phyloP scores from a whole-genome alignment of 2,797 vertebrate genomes.

The Austrolebias charrua region DNA sequence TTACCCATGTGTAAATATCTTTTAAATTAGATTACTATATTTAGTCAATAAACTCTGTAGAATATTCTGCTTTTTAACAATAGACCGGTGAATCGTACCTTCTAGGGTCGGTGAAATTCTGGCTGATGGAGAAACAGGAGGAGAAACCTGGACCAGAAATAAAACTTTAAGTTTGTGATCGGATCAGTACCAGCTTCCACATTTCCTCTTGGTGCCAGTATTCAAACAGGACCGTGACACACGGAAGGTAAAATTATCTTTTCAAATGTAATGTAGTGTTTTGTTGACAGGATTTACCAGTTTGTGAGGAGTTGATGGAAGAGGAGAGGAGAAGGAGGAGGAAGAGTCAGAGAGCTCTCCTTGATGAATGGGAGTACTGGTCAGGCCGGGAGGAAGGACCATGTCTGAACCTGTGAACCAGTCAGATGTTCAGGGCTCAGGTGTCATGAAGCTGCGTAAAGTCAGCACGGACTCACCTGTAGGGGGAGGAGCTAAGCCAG shows the following conservation, averaged over 20 bases:
- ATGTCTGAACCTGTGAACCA: constrained; percentile 28
- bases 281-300: constrained; percentile 6
- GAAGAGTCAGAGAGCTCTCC: constrained; percentile 6
- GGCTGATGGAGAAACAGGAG: background rate
- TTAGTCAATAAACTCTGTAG: too few species aligned
- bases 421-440: constrained; percentile 6
- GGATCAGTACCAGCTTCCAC: too few species aligned
- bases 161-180: background rate
- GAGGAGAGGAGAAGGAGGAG: constrained; percentile 1
- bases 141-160: constrained; percentile 21
- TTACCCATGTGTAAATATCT: too few species aligned
- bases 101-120: constrained; percentile 12
- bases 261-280: too few species aligned
- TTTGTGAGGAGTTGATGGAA: background rate
- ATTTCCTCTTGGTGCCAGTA: too few species aligned
- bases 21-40: too few species aligned
- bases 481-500: constrained; percentile 8
- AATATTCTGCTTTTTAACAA: background rate
- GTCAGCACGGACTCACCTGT: constrained; percentile 36
- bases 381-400: background rate
- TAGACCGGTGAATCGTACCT: constrained; percentile 25
- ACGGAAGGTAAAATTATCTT: too few species aligned
- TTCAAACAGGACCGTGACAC: too few species aligned
- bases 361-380: constrained; percentile 2
- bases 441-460: constrained; percentile 15